Evolutionary conservation across 2,888 invertebrate species (phyloP).

Genomic region (Frankliniella intonsa): DNA sequence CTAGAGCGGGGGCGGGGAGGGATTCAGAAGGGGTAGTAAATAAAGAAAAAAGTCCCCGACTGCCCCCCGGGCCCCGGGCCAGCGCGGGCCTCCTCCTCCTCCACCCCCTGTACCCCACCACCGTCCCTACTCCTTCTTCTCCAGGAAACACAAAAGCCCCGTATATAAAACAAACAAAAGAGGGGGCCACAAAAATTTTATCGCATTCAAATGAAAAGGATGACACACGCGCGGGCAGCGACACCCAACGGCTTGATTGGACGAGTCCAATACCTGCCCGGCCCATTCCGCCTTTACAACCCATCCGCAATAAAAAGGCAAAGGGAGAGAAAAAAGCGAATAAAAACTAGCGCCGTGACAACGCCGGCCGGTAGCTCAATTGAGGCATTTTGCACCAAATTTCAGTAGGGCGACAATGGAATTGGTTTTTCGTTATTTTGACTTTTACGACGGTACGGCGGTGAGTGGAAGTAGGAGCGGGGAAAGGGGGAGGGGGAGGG

Average conservation of each 20-base stretch:
- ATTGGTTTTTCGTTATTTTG: background rate
- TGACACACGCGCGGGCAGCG: background rate
- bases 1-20: background rate
- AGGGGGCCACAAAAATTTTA: background rate
- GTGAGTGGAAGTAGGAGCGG: no score
- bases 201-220: conserved; percentile 9
- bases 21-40: background rate
- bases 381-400: background rate
- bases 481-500: background rate
- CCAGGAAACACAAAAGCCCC: background rate
- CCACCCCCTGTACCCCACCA: background rate
- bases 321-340: no score
- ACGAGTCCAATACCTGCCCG: background rate
- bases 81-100: no score
- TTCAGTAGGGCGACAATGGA: background rate
- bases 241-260: background rate
- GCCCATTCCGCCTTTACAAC: background rate
- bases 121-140: background rate
- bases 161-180: background rate
- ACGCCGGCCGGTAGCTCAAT: background rate
- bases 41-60: background rate
- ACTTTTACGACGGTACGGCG: background rate
- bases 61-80: background rate
- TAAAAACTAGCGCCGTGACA: background rate
- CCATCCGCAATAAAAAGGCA: background rate